phyloP scores from a whole-genome alignment of 2,797 vertebrate genomes.

The Trematomus bernacchii region DNA sequence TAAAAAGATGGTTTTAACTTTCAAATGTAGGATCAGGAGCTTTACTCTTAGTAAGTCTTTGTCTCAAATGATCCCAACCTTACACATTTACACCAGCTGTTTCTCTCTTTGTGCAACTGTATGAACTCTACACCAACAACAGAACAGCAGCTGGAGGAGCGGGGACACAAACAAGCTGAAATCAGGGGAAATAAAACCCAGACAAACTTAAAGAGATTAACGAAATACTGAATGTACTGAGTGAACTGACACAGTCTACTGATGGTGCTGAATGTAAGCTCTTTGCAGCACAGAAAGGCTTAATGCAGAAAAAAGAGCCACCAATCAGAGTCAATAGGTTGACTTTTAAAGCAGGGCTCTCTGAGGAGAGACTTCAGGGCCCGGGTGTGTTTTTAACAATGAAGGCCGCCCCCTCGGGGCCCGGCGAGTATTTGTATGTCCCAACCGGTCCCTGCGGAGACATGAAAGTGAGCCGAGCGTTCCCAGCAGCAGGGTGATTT shows the following conservation, averaged over 20 bases:
- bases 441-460: constrained; percentile 22
- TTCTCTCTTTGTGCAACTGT: not conserved
- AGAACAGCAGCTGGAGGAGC: constrained; percentile 51
- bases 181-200: not conserved
- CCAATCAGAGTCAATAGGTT: too few relatives aligned
- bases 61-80: not conserved
- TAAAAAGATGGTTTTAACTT: too few relatives aligned
- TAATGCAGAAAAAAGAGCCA: not conserved
- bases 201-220: constrained; percentile 53
- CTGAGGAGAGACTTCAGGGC: not conserved
- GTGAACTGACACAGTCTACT: constrained; percentile 7
- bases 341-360: not conserved
- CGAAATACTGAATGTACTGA: constrained; percentile 27
- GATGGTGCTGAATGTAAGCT: constrained; percentile 33
- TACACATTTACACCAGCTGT: not conserved
- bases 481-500: constrained; percentile 51
- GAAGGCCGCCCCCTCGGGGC: not conserved
- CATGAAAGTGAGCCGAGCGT: constrained; percentile 39
- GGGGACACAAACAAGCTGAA: constrained; percentile 35
- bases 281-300: constrained; percentile 23
- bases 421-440: constrained; percentile 13
- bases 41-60: not conserved
- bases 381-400: constrained; percentile 20
- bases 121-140: not conserved
- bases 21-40: too few relatives aligned